Evolutionary conservation across 2,888 invertebrate genomes (phyloP).

Genomic region (Gymnosoma rotundatum): DNA sequence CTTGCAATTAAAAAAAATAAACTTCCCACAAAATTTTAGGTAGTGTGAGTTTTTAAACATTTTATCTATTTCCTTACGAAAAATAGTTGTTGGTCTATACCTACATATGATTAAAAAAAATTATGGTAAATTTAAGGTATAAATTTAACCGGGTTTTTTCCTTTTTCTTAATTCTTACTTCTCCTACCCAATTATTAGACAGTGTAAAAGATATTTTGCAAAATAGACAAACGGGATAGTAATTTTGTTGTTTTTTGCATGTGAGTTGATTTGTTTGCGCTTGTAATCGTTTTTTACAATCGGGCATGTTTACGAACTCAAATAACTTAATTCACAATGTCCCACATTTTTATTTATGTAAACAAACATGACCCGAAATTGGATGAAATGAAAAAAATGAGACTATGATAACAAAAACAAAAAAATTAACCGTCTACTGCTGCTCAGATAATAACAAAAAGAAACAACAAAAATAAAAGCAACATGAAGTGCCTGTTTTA

Average conservation of each 20-base stretch:
- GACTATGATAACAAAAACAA: constrained; percentile 7
- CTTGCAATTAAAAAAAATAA: too few relatives aligned
- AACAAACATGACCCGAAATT: constrained; percentile 81
- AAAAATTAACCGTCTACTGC: constrained; percentile 62
- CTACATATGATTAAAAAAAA: too few relatives aligned
- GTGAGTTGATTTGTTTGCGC: constrained; percentile 33
- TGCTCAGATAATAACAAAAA: constrained; percentile 40
- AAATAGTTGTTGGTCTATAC: too few relatives aligned
- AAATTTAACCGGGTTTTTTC: too few relatives aligned
- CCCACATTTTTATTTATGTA: constrained; percentile 79
- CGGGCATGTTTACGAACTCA: constrained; percentile 71
- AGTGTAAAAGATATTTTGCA: constrained; percentile 32
- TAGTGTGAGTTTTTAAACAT: too few relatives aligned
- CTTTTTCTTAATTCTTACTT: too few relatives aligned
- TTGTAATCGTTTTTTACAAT: constrained; percentile 48
- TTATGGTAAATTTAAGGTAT: too few relatives aligned
- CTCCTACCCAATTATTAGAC: neutral
- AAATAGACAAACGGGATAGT: constrained; percentile 32
- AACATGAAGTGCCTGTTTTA: constrained; percentile 45
- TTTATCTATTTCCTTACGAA: too few relatives aligned
- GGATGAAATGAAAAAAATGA: constrained; percentile 76
- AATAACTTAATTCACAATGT: constrained; percentile 78
- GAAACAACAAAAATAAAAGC: constrained; percentile 23
- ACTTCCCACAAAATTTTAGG: too few relatives aligned
- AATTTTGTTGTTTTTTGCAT: neutral